phyloP scores from a whole-genome alignment of 2,888 invertebrate genomes.

The Conus canariensis region DNA sequence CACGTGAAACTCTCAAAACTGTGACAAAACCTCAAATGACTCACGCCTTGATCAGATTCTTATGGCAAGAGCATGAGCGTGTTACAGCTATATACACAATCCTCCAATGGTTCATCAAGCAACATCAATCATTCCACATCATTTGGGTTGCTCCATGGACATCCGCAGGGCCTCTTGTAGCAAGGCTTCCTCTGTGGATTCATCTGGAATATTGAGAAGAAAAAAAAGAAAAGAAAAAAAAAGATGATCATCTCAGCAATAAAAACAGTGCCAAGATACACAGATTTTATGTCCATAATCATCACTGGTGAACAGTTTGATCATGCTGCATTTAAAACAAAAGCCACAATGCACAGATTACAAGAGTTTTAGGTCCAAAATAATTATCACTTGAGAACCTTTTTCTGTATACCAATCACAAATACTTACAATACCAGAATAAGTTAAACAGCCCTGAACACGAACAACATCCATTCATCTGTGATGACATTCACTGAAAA shows the following conservation, averaged over 20 bases:
- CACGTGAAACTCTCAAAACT: not conserved
- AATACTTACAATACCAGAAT: no score
- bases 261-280: no score
- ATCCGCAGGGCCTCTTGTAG: conserved; percentile 68
- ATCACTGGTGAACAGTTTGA: no score
- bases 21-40: not conserved
- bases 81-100: not conserved
- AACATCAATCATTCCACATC: conserved; percentile 3
- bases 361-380: no score
- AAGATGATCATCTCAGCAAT: not conserved
- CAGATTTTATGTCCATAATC: no score
- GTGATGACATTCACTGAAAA: no score
- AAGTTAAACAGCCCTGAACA: no score
- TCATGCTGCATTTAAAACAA: no score
- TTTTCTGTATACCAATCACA: no score
- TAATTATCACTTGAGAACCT: no score
- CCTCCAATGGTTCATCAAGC: not conserved
- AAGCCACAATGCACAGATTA: no score
- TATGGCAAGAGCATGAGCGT: not conserved
- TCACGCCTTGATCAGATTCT: not conserved
- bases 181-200: conserved; percentile 70
- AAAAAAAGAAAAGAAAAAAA: not conserved
- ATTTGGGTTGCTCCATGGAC: conserved; percentile 66
- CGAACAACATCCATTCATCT: no score
- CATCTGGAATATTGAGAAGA: conserved; percentile 35